Evolutionary conservation across 2,888 invertebrate species (phyloP).

Genomic region (Mythimna vitellina): DNA sequence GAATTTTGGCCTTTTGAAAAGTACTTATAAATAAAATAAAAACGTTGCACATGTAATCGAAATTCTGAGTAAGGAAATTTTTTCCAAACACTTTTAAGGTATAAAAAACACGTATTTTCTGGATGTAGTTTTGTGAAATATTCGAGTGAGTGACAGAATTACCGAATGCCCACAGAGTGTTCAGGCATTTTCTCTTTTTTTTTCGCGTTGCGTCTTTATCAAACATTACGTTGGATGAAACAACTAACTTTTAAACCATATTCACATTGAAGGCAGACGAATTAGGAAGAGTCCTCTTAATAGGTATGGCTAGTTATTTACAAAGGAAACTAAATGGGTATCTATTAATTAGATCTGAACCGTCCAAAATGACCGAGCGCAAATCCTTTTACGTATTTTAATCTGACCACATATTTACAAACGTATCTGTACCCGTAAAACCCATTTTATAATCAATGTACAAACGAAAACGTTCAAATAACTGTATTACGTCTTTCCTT

Average conservation of each 20-base stretch:
- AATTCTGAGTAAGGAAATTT: neutral
- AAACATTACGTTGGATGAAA: no score
- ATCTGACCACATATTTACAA: slow-evolving; percentile 1
- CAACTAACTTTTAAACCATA: no score
- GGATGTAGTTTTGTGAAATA: no score
- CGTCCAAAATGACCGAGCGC: neutral
- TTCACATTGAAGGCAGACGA: no score
- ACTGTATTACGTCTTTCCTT: slow-evolving; percentile 30
- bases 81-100: no score
- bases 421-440: neutral
- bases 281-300: no score
- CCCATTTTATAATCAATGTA: slow-evolving; percentile 32
- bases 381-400: neutral
- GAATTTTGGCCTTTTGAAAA: neutral
- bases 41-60: neutral
- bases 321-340: neutral
- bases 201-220: no score
- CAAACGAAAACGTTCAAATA: slow-evolving; percentile 48
- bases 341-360: neutral
- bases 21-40: no score
- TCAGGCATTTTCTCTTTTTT: no score
- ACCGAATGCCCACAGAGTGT: no score
- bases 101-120: no score
- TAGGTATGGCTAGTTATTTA: neutral
- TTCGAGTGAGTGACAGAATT: no score